These are phyloP conservation scores for Indicator maculatus DNA, from an alignment of 2,113 vertebrate genomes.

Conservation along the genomic window DNA sequence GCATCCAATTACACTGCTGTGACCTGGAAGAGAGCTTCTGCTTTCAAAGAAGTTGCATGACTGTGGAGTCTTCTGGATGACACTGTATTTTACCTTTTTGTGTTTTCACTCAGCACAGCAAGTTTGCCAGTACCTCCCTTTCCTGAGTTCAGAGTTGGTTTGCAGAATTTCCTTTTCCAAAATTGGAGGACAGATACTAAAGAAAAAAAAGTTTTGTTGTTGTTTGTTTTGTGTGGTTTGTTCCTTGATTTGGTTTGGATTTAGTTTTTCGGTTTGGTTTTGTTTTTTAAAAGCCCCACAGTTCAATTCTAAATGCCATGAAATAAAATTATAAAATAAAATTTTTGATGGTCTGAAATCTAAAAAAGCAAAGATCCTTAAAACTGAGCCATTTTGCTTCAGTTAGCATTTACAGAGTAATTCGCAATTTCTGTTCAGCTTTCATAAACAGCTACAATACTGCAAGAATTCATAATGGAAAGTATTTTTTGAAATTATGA, in stretches of 20 bases:
- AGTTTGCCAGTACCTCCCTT: conserved; percentile 64
- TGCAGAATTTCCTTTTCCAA: conserved; percentile 65
- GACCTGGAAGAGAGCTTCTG: not conserved
- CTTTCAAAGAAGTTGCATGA: not conserved
- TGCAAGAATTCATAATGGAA: not conserved
- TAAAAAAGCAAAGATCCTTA: conserved; percentile 30
- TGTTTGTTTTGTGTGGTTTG: not conserved
- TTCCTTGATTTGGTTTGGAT: not conserved
- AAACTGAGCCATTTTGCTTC: conserved; percentile 18
- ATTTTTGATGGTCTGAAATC: conserved; percentile 74
- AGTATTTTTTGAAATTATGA: conserved; percentile 25
- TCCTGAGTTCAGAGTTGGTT: conserved; percentile 55
- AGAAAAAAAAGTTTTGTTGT: conserved; percentile 8
- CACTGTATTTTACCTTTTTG: conserved; percentile 47
- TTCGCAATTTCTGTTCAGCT: conserved; percentile 15
- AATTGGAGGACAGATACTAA: conserved; percentile 1
- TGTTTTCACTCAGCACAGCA: conserved; percentile 54
- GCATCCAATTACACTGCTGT: not conserved
- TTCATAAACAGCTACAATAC: conserved; percentile 7
- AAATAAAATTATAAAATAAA: conserved; percentile 72
- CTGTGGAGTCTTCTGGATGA: not conserved
- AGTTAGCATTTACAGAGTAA: conserved; percentile 25
- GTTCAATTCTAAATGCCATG: conserved; percentile 71
- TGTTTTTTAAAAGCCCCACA: not conserved
- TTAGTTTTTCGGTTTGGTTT: not conserved